Base-by-base conservation (phyloP, 2,113 vertebrate species). In the Ptilorrhoa leucosticta region DNA sequence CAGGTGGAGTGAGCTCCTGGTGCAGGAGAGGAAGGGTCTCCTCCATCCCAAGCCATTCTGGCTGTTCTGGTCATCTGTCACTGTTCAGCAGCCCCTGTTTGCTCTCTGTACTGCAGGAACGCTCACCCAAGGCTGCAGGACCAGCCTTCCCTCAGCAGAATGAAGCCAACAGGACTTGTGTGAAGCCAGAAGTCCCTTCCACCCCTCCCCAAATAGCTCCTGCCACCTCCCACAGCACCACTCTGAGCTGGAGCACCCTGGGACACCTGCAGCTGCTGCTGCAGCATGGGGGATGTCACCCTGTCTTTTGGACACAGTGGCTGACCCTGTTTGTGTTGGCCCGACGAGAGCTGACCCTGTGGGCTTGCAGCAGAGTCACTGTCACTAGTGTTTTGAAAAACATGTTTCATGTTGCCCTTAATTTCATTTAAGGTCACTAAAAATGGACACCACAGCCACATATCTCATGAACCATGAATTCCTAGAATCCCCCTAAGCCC, bases 391-490 rank as follows among this genome's bases (percentile, higher is more conserved):
- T 61, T 96, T 57, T 85, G 63, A 79, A 44, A 92, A 95, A 90
- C 61, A 84, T 51, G 73, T 73, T 90, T 60, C 77, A 51, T 50
- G 30, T 79, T 93, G 69, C 82, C 90, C 77, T 90, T 96, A 33
- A 94, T 96, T 96, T 94, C 86, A 87, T 89, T 93, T 79, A 87
- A 93, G 87, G 92, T 87, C 93, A 96, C 61, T 94, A 95, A 94
- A 93, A 87, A 92, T 56, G 91, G 91, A 92, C 80, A 56, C 54
- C 65, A 21, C 50, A n/a, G 63, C 57, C 78, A 78, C 83, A 51
- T 81, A 66, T 6, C 89, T 87, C 83, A 88, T 42, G 44, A 78
- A 91, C 91, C 33, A 80, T 94, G 60, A 89, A 91, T 95, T 96
- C 93, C 88, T 86, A 88, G 93, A 94, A 85, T 45, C 48, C 72